These are phyloP conservation scores for Grantiella picta DNA, from an alignment of 2,113 vertebrate genomes.

Conservation along the genomic window DNA sequence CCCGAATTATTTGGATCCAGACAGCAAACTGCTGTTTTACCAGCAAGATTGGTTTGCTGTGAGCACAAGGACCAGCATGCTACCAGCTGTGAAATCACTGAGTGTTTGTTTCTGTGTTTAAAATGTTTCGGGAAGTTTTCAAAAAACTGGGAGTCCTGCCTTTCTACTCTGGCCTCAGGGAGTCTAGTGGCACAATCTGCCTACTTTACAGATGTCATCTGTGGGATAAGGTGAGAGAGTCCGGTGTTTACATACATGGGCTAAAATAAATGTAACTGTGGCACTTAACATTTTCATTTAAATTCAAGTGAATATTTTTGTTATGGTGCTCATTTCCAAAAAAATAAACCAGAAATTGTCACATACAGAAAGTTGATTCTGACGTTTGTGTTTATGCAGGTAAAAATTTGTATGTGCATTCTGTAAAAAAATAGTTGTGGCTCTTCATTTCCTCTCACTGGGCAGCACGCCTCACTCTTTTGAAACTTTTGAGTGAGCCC, in stretches of 20 bases:
- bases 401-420: not conserved
- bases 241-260: rapidly evolving
- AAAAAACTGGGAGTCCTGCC: not conserved
- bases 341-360: not conserved
- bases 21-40: not conserved
- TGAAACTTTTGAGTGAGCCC: not conserved
- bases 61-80: not conserved
- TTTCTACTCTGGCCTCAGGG: not conserved
- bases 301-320: not conserved
- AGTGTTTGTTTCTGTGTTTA: not conserved
- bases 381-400: not conserved
- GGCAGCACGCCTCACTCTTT: not conserved
- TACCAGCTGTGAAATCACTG: not conserved
- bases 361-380: not conserved
- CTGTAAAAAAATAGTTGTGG: not conserved
- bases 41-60: not conserved
- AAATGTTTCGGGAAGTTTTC: not conserved
- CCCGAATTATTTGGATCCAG: not conserved
- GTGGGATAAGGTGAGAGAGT: not conserved
- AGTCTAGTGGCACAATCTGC: not conserved
- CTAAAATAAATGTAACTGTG: not conserved
- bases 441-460: not conserved
- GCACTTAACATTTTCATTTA: not conserved
- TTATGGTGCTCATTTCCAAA: not conserved
- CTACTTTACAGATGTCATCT: not conserved